phyloP scores from a whole-genome alignment of 2,113 vertebrate species.

The Pyxicephalus adspersus region DNA sequence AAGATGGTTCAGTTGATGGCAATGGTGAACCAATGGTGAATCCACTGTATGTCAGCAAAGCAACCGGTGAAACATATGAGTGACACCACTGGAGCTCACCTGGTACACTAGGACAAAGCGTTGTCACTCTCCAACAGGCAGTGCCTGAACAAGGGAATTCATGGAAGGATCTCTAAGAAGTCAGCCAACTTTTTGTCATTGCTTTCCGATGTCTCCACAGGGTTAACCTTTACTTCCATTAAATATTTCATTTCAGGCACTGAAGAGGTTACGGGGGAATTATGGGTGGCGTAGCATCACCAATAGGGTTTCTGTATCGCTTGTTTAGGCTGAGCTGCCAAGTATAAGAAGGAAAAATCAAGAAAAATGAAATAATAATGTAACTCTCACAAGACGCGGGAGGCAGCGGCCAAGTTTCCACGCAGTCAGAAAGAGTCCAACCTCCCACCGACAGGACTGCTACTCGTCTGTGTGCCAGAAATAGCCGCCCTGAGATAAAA shows the following conservation, averaged over 20 bases:
- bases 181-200: too few relatives aligned
- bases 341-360: conserved; percentile 41
- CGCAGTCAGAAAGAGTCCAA: conserved; percentile 32
- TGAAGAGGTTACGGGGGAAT: conserved; percentile 13
- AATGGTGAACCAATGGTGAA: too few relatives aligned
- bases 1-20: too few relatives aligned
- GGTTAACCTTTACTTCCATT: background rate
- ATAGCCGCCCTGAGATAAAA: conserved; percentile 47
- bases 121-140: too few relatives aligned
- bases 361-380: conserved; percentile 50
- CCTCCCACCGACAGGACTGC: conserved; percentile 39
- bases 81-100: too few relatives aligned
- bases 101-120: too few relatives aligned
- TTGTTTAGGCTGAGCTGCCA: conserved; percentile 50
- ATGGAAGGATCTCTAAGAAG: too few relatives aligned
- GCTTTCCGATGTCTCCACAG: background rate
- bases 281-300: conserved; percentile 17
- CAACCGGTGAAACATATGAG: too few relatives aligned
- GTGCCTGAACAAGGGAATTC: too few relatives aligned
- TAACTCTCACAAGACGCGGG: conserved; percentile 34
- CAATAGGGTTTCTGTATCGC: conserved; percentile 35
- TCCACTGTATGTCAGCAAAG: too few relatives aligned
- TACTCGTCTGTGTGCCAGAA: conserved; percentile 27
- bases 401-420: conserved; percentile 47
- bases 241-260: background rate